Conservation (phyloP, 2,113 vertebrate genomes). For the Danionella cerebrum region DNA sequence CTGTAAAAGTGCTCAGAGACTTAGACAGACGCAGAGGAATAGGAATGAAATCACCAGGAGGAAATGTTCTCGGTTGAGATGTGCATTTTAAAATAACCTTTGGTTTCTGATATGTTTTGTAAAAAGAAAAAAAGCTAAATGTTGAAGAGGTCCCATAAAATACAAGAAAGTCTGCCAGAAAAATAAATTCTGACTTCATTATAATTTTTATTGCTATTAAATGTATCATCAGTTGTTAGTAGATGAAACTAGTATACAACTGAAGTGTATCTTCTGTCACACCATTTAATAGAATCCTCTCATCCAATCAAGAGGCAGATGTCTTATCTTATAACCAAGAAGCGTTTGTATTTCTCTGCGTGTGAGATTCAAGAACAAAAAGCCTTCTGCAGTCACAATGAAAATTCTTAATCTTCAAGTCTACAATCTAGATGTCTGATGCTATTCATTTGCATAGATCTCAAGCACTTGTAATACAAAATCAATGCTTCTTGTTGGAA, state of each 20-base stretch:
- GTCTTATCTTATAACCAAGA: neutral
- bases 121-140: neutral
- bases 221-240: too few species aligned
- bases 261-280: neutral
- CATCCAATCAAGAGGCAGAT: neutral
- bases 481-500: neutral
- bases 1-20: slow-evolving; percentile 4
- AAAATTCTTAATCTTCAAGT: neutral
- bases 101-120: neutral
- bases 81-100: neutral
- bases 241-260: neutral
- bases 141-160: too few species aligned
- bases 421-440: neutral
- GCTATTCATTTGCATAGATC: slow-evolving; percentile 3
- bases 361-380: neutral
- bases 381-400: neutral
- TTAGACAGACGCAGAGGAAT: neutral
- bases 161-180: too few species aligned
- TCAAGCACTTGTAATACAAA: neutral
- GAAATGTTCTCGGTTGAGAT: neutral
- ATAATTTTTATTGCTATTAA: too few species aligned
- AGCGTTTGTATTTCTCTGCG: neutral
- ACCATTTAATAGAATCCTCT: neutral
- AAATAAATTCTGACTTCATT: too few species aligned
- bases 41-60: slow-evolving; percentile 10